Base-by-base conservation (phyloP, 2,113 vertebrate genomes). In the Muscicapa adusta region DNA sequence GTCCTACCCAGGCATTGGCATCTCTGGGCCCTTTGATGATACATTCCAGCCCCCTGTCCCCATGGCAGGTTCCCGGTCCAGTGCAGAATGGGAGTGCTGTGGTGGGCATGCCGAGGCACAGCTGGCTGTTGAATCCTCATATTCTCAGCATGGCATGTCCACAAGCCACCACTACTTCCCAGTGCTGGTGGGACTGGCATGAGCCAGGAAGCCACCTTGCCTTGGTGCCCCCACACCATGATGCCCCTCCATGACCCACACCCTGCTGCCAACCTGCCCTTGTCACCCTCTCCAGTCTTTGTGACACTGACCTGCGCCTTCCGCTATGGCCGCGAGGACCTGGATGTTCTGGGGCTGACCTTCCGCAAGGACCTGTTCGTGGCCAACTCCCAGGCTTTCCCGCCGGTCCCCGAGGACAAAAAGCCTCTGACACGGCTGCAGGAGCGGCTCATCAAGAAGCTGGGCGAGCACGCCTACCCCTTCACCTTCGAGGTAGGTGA, bases 271-370 rank as follows among this genome's bases (percentile, higher is more conserved):
- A 47, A 13, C 62, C 12, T 33, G 36, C 26, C 33, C 9, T 54
- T 79, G 56, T 86, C 71, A 19, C 7, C 18, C 23, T 61, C 65
- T 94, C 24, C 91, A 99, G 99, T 99, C 34, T 99, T 99, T 4
- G 99, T 99, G 88, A 99, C 99, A 0, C 73, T 99, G 98, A 99
- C 99, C 25, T 99, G 99, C 63, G 99, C 99, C 13, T 99, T 99
- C 96, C 99, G 99, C 47, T 99, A 99, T 3, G 99, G 99, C 45
- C 99, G 99, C 0, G 99, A 99, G 97, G 99, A 99, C 91, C 91
- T 99, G 97, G 99, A 99, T 7, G 99, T 99, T 72, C 97, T 99
- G 75, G 99, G 99, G 5, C 83, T 99, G 97, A 99, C 99, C 4
- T 99, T 99, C 60, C 97, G 99, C 65, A 99, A 99, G 96, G 99